Evolutionary conservation across 2,797 vertebrate genomes (phyloP).

Genomic region (Macropodus opercularis): DNA sequence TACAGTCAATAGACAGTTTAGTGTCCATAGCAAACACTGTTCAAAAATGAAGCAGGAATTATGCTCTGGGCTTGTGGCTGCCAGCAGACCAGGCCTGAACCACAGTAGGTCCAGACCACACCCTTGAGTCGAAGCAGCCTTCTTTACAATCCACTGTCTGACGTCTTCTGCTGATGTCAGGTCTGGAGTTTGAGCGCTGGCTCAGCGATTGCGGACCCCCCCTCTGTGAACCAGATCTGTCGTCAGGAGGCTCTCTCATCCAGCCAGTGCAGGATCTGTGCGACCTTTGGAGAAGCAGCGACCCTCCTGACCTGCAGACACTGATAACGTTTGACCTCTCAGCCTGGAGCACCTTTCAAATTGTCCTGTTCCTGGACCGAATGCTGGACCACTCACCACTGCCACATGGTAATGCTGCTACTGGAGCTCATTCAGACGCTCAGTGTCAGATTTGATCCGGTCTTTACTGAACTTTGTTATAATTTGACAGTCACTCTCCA

Average conservation of each 20-base stretch:
- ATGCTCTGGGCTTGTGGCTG: too few relatives aligned
- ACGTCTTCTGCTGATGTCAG: constrained; percentile 70
- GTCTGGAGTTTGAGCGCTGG: constrained; percentile 91
- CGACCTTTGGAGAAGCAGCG: constrained; percentile 86
- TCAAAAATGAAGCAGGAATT: too few relatives aligned
- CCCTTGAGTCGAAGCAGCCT: too few relatives aligned
- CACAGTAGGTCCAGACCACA: too few relatives aligned
- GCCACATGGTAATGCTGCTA: constrained; percentile 78
- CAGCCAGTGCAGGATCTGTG: constrained; percentile 89
- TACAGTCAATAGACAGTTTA: too few relatives aligned
- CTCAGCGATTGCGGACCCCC: constrained; percentile 83
- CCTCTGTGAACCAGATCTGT: constrained; percentile 90
- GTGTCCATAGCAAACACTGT: too few relatives aligned
- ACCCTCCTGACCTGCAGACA: constrained; percentile 79
- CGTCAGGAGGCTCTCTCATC: constrained; percentile 88
- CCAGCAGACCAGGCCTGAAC: too few relatives aligned
- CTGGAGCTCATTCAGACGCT: too few relatives aligned
- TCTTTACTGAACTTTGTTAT: too few relatives aligned
- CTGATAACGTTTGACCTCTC: constrained; percentile 86
- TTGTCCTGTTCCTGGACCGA: constrained; percentile 92
- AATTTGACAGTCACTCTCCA: too few relatives aligned
- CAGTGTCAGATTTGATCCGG: too few relatives aligned
- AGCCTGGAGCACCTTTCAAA: constrained; percentile 95
- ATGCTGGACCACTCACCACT: constrained; percentile 90
- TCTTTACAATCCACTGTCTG: background rate